phyloP scores from a whole-genome alignment of 2,113 vertebrate genomes.

The Haemorhous mexicanus region DNA sequence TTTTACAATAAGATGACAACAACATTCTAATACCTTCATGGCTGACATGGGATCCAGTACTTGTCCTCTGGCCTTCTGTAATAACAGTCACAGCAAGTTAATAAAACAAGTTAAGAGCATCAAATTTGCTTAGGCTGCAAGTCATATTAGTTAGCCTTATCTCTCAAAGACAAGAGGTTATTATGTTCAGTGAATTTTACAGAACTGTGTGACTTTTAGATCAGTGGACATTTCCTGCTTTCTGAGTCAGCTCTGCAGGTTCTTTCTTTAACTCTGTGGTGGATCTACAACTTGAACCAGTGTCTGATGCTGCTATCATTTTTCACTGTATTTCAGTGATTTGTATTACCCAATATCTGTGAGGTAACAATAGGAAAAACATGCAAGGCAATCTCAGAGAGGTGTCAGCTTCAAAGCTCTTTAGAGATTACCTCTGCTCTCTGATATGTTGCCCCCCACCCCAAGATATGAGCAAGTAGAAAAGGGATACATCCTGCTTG shows the following conservation, averaged over 20 bases:
- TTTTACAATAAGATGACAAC: too few relatives aligned
- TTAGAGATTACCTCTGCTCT: not conserved
- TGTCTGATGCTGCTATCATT: not conserved
- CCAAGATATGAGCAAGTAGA: not conserved
- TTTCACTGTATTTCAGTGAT: not conserved
- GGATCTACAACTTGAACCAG: not conserved
- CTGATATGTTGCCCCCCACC: rapidly evolving
- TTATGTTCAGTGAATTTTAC: not conserved
- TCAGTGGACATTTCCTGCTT: not conserved
- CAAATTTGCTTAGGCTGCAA: not conserved
- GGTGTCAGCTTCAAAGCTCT: not conserved
- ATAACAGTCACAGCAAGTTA: not conserved
- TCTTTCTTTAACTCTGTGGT: not conserved
- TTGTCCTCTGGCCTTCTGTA: not conserved
- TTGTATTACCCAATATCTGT: not conserved
- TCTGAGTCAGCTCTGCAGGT: not conserved
- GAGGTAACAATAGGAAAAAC: not conserved
- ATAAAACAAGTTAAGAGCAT: not conserved
- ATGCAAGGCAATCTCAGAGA: not conserved
- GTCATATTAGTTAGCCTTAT: not conserved
- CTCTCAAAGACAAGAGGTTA: not conserved
- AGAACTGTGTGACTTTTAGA: not conserved
- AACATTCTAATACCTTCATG: not conserved
- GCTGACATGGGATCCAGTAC: not conserved
- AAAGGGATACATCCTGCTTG: rapidly evolving